A percentile compares a stretch with the other conserved stretches of the same genome.
phyloP scores from a whole-genome alignment of 2,113 vertebrate species.

The Carassius gibelio region DNA sequence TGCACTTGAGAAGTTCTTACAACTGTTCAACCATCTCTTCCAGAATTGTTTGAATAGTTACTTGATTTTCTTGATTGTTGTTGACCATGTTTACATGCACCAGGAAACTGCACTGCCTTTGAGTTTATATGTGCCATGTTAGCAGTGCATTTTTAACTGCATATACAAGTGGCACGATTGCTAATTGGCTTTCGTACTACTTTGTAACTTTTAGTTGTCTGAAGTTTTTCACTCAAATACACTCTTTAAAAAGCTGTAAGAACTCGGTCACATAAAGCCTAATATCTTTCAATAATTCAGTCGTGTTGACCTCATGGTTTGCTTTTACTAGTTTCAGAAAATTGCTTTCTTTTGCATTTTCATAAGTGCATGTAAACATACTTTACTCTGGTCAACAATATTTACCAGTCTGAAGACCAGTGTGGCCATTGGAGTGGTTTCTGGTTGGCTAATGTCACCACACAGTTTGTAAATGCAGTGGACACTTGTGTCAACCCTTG shows the following conservation, averaged over 20 bases:
- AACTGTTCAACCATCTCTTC: constrained; percentile 22
- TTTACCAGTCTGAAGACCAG: constrained; percentile 32
- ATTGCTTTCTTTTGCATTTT: neutral
- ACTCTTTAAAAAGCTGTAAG: neutral
- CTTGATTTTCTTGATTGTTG: neutral
- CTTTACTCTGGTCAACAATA: neutral
- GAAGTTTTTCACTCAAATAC: neutral
- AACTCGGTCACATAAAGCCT: neutral
- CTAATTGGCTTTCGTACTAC: neutral
- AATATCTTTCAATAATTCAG: neutral
- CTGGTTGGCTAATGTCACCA: constrained; percentile 5
- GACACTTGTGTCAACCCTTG: constrained; percentile 48
- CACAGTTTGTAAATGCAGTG: constrained; percentile 17
- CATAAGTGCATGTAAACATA: constrained; percentile 11
- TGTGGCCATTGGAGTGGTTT: constrained; percentile 12
- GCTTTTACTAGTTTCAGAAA: neutral
- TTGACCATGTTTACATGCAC: constrained; percentile 14
- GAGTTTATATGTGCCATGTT: neutral
- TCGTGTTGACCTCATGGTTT: neutral
- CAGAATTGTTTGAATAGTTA: constrained; percentile 5
- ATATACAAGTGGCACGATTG: neutral
- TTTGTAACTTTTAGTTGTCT: neutral
- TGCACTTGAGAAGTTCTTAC: neutral
- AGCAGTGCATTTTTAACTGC: neutral
- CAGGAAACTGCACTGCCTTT: neutral